Percentiles rank a stretch among this genome's conserved stretches.
phyloP scores from a whole-genome alignment of 1,140 invertebrate genomes.

The Bradysia coprophila region DNA sequence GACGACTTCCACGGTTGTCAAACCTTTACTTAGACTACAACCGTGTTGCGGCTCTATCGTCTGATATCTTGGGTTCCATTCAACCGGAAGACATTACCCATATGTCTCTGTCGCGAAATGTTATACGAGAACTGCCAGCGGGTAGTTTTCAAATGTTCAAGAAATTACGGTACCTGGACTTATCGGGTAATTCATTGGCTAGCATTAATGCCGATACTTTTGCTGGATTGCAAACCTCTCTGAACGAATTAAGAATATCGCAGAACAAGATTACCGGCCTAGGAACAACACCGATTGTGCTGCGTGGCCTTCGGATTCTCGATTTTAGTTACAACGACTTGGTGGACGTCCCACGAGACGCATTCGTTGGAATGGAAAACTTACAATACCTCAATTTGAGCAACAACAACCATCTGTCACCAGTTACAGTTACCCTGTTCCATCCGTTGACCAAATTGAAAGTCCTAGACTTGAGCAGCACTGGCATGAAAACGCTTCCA shows the following conservation, averaged over 20 bases:
- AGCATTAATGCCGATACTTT: constrained; percentile 54
- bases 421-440: constrained; percentile 34
- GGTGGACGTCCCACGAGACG: constrained; percentile 40
- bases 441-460: constrained; percentile 36
- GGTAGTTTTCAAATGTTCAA: constrained; percentile 61
- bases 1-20: constrained; percentile 48
- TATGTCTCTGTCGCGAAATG: constrained; percentile 55
- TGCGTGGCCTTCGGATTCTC: constrained; percentile 43
- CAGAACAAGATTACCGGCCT: constrained; percentile 54
- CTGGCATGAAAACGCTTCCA: constrained; percentile 47
- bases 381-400: constrained; percentile 61
- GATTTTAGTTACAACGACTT: constrained; percentile 66
- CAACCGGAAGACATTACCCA: constrained; percentile 23
- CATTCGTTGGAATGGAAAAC: constrained; percentile 46
- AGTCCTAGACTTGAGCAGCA: constrained; percentile 51
- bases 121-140: constrained; percentile 66
- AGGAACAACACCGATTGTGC: constrained; percentile 38
- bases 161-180: constrained; percentile 49
- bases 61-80: constrained; percentile 48
- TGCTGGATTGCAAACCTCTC: constrained; percentile 46
- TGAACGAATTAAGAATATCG: constrained; percentile 52
- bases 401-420: constrained; percentile 45
- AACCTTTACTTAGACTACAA: constrained; percentile 69
- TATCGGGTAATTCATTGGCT: constrained; percentile 59
- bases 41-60: constrained; percentile 64